Percentiles rank a stretch among this genome's conserved stretches.
Evolutionary conservation across 2,797 vertebrate species (phyloP).

Genomic region (Sebastes dallii): DNA sequence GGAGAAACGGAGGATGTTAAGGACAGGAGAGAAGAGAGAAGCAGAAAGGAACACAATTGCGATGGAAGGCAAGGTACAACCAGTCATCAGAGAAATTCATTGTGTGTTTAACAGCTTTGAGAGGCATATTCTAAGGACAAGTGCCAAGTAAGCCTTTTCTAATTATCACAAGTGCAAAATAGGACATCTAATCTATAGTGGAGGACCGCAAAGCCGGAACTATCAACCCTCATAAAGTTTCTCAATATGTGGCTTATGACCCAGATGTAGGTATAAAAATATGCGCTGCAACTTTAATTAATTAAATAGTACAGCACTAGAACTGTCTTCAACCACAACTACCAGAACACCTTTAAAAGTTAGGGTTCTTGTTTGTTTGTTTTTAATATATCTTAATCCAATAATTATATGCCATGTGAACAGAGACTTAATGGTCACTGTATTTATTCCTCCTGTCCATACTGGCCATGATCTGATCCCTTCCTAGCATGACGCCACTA

Average conservation of each 20-base stretch:
- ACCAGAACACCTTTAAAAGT: neutral
- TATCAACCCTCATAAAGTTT: constrained; percentile 26
- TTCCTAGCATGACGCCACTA: neutral
- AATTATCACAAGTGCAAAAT: constrained; percentile 65
- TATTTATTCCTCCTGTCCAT: neutral
- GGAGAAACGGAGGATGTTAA: neutral
- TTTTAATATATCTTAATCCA: neutral
- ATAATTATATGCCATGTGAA: neutral
- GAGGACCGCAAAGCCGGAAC: constrained; percentile 24
- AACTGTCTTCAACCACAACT: neutral
- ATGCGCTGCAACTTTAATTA: constrained; percentile 19
- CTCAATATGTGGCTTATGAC: constrained; percentile 20
- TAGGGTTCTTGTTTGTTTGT: neutral
- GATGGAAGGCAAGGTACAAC: constrained; percentile 23
- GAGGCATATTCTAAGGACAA: constrained; percentile 33
- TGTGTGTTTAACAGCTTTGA: constrained; percentile 46
- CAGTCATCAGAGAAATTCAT: constrained; percentile 54
- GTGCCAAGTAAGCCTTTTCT: constrained; percentile 60
- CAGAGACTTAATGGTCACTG: neutral
- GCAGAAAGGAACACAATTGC: constrained; percentile 8
- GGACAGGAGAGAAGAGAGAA: neutral
- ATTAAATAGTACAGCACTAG: neutral
- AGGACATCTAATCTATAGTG: constrained; percentile 53
- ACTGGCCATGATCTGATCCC: neutral
- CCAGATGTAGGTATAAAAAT: constrained; percentile 23